Evolutionary conservation across 2,113 vertebrate genomes (phyloP).

Genomic region (Seriola rivoliana): DNA sequence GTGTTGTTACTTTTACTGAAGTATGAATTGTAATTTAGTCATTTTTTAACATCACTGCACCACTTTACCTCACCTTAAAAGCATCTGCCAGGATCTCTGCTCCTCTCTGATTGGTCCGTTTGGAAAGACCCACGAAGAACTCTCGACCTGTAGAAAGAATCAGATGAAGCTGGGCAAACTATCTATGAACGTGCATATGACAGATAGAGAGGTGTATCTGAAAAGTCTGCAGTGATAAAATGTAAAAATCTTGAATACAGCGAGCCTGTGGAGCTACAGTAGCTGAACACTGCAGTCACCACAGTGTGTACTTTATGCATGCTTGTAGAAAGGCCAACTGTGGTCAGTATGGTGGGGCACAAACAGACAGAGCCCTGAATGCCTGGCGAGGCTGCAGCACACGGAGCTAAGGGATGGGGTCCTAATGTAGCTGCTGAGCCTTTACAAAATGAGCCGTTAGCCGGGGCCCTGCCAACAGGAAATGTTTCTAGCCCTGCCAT

Average conservation of each 20-base stretch:
- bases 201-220: not conserved
- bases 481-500: slow-evolving; percentile 80
- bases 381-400: slow-evolving; percentile 50
- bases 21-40: not conserved
- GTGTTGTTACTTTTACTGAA: not conserved
- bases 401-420: slow-evolving; percentile 58
- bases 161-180: not conserved
- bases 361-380: slow-evolving; percentile 41
- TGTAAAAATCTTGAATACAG: slow-evolving; percentile 6
- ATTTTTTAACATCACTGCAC: not conserved
- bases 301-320: slow-evolving; percentile 18
- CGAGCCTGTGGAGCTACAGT: slow-evolving; percentile 7
- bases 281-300: slow-evolving; percentile 21
- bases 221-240: not conserved
- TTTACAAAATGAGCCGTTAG: slow-evolving; percentile 73
- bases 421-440: slow-evolving; percentile 63
- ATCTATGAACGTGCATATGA: not conserved
- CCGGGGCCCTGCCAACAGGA: slow-evolving; percentile 73
- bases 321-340: slow-evolving; percentile 37
- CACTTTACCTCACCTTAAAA: slow-evolving; percentile 91
- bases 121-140: slow-evolving; percentile 98
- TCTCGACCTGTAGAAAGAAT: slow-evolving; percentile 88
- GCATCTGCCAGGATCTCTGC: slow-evolving; percentile 97
- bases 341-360: slow-evolving; percentile 36
- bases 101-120: slow-evolving; percentile 96